Evolutionary conservation across 2,797 vertebrate genomes (phyloP), one percentile per base, ranked within the genome.

Genomic region (Gambusia yucatana): DNA sequence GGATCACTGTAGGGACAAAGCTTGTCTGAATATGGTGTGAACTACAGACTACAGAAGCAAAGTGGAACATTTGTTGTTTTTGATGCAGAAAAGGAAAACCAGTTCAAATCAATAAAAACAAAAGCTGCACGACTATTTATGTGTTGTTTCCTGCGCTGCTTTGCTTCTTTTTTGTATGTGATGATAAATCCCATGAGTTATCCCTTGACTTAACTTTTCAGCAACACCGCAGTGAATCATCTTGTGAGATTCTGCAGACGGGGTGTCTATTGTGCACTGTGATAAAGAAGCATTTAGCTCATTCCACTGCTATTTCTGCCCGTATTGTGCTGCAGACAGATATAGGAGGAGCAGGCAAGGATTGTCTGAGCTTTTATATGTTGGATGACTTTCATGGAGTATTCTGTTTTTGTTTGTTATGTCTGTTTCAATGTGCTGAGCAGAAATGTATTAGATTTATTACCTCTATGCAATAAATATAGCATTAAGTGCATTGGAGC

Each of bases 371-470:
- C 79, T 79, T 85, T 39, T 81, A 81, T 78, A 82, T 83, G 77
- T 79, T 77, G 74, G 76, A 81, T 82, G 78, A 78, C 78, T 82
- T 63, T 67, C n/a, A 30, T 71, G 48, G 1, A 57, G 17, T 48
- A 6, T 16, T 14, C 11, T 36, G 59, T 25, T 16, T 65, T n/a
- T 48, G 4, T 65, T 50, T 77, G 5, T 11, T 30, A 25, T 50
- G 7, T 43, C 59, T 77, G 47, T 30, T 25, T 63, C 0, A 50
- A 14, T 55, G 33, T 73, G 47, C 28, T 48, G 17, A 80, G 22
- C 84, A 83, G 88, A 81, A 79, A 20, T 74, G 85, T 84, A 85
- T 86, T 84, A 89, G 87, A 91, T 92, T 85, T 89, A 92, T 90
- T 87, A 78, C 78, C 82, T 79, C 80, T 72, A 80, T 25, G 65